Conservation (phyloP, 2,888 invertebrate genomes). For the Lasiommata megera region DNA sequence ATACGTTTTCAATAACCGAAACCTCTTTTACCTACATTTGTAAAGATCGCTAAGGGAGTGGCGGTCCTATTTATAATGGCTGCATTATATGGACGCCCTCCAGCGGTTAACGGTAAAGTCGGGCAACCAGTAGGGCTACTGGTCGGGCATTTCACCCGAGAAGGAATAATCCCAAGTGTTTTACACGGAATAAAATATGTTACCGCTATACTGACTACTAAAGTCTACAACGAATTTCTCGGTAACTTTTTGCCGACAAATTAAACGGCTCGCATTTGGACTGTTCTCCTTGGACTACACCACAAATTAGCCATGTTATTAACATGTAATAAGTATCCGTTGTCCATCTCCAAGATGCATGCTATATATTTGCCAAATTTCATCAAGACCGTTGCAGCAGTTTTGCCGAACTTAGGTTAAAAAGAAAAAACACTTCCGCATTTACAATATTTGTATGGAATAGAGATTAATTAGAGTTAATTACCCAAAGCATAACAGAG, state of each 20-base stretch:
- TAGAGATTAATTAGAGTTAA: too few relatives aligned
- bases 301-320: too few relatives aligned
- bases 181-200: conserved; percentile 71
- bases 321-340: too few relatives aligned
- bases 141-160: conserved; percentile 49
- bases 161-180: conserved; percentile 57
- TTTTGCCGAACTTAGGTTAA: too few relatives aligned
- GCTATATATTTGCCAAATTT: too few relatives aligned
- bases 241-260: conserved; percentile 36
- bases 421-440: too few relatives aligned
- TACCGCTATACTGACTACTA: conserved; percentile 47
- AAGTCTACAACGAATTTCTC: conserved; percentile 46
- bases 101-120: conserved; percentile 43
- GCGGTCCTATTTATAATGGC: conserved; percentile 47
- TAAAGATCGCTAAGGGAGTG: conserved; percentile 35
- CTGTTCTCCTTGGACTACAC: too few relatives aligned
- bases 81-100: conserved; percentile 44
- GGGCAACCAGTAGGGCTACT: conserved; percentile 42
- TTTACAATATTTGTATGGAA: too few relatives aligned
- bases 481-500: too few relatives aligned
- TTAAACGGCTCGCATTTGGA: conserved; percentile 9
- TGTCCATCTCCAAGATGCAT: too few relatives aligned
- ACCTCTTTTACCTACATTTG: conserved; percentile 26
- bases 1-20: conserved; percentile 31
- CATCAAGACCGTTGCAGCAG: too few relatives aligned